Evolutionary conservation across 2,888 invertebrate species (phyloP).

Genomic region (Callyntrura sp.): DNA sequence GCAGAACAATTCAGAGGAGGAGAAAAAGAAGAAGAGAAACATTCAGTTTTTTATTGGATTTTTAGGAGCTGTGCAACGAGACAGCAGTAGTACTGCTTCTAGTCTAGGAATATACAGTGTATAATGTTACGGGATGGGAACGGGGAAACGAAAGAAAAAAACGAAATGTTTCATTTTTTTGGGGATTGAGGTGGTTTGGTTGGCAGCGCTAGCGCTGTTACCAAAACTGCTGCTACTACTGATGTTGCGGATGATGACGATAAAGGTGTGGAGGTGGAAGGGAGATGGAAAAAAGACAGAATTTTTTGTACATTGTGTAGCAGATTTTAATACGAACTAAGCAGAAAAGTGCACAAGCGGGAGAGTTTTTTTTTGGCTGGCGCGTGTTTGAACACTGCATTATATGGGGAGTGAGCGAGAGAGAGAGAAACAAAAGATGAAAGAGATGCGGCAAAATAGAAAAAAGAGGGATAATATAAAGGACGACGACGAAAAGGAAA

Average conservation of each 20-base stretch:
- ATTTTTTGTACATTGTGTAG: conserved; percentile 5
- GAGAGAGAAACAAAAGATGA: conserved; percentile 33
- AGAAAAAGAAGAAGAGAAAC: not conserved
- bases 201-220: not conserved
- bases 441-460: conserved; percentile 32
- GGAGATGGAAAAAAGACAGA: not conserved
- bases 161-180: not conserved
- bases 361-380: not conserved
- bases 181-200: not conserved
- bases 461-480: conserved; percentile 8
- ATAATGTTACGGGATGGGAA: not conserved
- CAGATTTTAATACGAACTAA: not conserved
- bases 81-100: not conserved
- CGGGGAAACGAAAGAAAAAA: not conserved
- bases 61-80: not conserved
- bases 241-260: not conserved
- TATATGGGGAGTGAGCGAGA: not conserved
- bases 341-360: conserved; percentile 7
- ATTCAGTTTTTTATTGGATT: not conserved
- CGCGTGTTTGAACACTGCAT: not conserved
- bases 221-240: not conserved
- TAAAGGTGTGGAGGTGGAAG: conserved; percentile 18
- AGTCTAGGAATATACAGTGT: not conserved
- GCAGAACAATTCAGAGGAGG: not conserved
- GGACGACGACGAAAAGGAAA: not conserved